Conservation (phyloP, 2,888 invertebrate species). For the Empis stercorea region DNA sequence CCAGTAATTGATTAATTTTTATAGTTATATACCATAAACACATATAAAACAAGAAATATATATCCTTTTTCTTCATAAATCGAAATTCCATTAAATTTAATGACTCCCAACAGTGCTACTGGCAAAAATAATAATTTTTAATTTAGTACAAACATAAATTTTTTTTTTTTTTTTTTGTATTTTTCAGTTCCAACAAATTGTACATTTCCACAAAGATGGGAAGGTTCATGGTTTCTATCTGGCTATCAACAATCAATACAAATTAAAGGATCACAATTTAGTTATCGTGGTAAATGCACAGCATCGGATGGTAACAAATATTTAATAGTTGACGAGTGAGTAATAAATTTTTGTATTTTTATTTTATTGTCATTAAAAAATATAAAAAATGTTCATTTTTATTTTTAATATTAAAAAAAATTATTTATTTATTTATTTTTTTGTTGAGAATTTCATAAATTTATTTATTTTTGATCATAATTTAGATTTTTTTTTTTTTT, state of each 20-base stretch:
- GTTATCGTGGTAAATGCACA: constrained; percentile 74
- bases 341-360: constrained; percentile 22
- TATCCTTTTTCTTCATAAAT: too few relatives aligned
- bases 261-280: constrained; percentile 68
- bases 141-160: background rate
- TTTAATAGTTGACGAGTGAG: constrained; percentile 80
- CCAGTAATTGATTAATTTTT: too few relatives aligned
- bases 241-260: constrained; percentile 75
- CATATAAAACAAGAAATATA: too few relatives aligned
- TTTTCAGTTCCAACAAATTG: constrained; percentile 47
- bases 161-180: background rate
- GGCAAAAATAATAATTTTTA: too few relatives aligned
- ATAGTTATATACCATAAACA: too few relatives aligned
- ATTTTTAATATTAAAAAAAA: background rate
- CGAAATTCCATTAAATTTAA: too few relatives aligned
- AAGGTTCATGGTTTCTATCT: constrained; percentile 84
- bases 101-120: too few relatives aligned
- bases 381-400: too few relatives aligned
- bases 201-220: constrained; percentile 71
- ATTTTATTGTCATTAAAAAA: background rate
- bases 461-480: too few relatives aligned
- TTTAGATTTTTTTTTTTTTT: too few relatives aligned
- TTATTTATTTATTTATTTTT: background rate
- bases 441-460: background rate
- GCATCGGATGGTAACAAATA: constrained; percentile 80